These are phyloP conservation scores for Pelusios castaneus DNA, from an alignment of 2,113 vertebrate species.

Conservation along the genomic window DNA sequence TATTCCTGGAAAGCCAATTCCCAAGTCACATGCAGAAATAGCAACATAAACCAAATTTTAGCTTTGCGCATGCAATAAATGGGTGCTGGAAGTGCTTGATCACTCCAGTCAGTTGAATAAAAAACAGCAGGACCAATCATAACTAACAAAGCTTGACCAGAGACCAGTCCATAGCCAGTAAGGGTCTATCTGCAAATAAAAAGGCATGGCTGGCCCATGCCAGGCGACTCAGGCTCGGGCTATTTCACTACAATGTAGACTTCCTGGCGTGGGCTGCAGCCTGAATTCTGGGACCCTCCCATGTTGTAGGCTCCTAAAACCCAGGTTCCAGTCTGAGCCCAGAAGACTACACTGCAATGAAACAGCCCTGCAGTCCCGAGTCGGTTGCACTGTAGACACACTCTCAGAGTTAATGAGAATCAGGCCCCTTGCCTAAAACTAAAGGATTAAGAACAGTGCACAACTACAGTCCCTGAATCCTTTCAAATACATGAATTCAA, in stretches of 20 bases:
- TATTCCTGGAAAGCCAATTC: background rate
- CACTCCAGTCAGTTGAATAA: background rate
- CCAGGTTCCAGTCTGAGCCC: too few relatives aligned
- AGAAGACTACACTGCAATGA: too few relatives aligned
- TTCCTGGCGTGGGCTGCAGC: too few relatives aligned
- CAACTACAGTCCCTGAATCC: background rate
- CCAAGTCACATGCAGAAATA: background rate
- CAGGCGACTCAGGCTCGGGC: background rate
- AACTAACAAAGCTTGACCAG: background rate
- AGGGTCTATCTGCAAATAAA: background rate
- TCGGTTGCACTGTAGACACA: background rate
- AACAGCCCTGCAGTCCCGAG: too few relatives aligned
- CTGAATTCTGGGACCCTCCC: too few relatives aligned
- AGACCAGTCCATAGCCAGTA: background rate
- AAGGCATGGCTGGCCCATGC: background rate
- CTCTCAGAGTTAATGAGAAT: background rate
- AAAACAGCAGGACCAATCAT: background rate
- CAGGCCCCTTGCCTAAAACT: background rate
- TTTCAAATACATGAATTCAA: background rate
- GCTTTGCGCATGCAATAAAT: background rate
- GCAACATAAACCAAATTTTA: background rate
- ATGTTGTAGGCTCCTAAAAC: too few relatives aligned
- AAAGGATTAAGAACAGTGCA: background rate
- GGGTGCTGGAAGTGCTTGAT: slow-evolving; percentile 1
- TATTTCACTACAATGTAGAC: too few relatives aligned